Evolutionary conservation across 2,888 invertebrate species (phyloP).

Genomic region (Orthonevra nobilis): DNA sequence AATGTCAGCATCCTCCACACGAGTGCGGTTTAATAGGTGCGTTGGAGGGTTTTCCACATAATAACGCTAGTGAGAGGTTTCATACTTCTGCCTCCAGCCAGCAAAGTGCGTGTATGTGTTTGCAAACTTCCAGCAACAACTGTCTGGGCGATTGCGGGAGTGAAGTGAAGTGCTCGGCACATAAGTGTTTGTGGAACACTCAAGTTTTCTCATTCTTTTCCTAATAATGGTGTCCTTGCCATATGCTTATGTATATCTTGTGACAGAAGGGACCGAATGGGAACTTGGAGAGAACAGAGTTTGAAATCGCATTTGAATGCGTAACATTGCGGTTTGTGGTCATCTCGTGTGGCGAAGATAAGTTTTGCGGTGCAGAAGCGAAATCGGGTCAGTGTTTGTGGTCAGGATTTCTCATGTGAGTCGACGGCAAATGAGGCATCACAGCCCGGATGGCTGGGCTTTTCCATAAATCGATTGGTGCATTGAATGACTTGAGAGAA

Average conservation of each 20-base stretch:
- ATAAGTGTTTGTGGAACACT: constrained; percentile 65
- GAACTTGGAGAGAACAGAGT: neutral
- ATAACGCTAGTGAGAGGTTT: constrained; percentile 43
- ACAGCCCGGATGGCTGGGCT: constrained; percentile 5
- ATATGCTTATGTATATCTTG: constrained; percentile 47
- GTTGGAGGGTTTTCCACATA: constrained; percentile 62
- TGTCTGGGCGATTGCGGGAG: constrained; percentile 21
- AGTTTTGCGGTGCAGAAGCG: constrained; percentile 59
- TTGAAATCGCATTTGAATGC: constrained; percentile 63
- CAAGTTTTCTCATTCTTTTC: constrained; percentile 69
- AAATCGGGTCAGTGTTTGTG: constrained; percentile 67
- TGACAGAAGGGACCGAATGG: neutral
- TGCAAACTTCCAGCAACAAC: constrained; percentile 50
- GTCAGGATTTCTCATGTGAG: constrained; percentile 58
- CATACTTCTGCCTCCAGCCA: constrained; percentile 10
- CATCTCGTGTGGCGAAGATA: constrained; percentile 65
- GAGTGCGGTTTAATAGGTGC: constrained; percentile 60
- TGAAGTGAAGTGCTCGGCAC: constrained; percentile 34
- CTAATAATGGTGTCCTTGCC: constrained; percentile 59
- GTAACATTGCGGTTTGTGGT: constrained; percentile 62
- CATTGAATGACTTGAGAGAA: constrained; percentile 12
- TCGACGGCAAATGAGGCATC: constrained; percentile 55
- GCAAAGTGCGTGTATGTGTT: constrained; percentile 15
- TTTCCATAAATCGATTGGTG: constrained; percentile 56
- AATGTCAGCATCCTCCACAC: neutral